phyloP scores from a whole-genome alignment of 2,113 vertebrate species.

The Gopherus evgoodei region DNA sequence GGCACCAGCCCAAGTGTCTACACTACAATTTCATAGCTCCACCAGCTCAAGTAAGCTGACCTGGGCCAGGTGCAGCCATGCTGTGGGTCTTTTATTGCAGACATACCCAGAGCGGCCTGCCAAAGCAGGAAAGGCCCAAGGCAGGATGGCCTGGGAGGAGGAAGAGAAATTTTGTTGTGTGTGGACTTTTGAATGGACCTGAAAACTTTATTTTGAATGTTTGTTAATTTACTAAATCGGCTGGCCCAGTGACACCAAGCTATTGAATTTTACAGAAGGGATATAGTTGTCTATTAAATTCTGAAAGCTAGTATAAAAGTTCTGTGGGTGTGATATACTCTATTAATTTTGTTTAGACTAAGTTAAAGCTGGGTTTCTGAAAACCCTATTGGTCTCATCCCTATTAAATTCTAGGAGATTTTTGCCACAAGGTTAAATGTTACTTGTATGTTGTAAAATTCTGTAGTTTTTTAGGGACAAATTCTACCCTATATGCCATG shows the following conservation, averaged over 20 bases:
- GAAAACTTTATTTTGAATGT: neutral
- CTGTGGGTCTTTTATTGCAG: no score
- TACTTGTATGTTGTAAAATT: neutral
- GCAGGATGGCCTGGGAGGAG: no score
- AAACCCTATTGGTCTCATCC: neutral
- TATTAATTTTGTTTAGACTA: neutral
- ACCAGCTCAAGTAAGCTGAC: no score
- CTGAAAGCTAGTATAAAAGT: neutral
- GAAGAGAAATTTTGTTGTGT: neutral
- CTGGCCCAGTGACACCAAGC: neutral
- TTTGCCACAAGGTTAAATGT: neutral
- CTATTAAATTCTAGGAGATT: neutral
- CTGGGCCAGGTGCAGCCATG: no score
- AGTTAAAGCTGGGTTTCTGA: neutral
- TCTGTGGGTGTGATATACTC: neutral
- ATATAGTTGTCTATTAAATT: constrained; percentile 36
- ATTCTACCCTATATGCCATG: neutral
- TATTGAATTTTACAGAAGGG: neutral
- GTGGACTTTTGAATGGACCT: neutral
- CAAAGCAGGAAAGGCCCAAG: no score
- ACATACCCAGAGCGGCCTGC: no score
- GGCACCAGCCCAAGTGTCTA: no score
- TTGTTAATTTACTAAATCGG: neutral
- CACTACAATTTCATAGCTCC: no score
- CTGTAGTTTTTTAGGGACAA: neutral